Evolutionary conservation across 2,888 invertebrate genomes (phyloP).

Genomic region (Cryptophagus acutangulus): DNA sequence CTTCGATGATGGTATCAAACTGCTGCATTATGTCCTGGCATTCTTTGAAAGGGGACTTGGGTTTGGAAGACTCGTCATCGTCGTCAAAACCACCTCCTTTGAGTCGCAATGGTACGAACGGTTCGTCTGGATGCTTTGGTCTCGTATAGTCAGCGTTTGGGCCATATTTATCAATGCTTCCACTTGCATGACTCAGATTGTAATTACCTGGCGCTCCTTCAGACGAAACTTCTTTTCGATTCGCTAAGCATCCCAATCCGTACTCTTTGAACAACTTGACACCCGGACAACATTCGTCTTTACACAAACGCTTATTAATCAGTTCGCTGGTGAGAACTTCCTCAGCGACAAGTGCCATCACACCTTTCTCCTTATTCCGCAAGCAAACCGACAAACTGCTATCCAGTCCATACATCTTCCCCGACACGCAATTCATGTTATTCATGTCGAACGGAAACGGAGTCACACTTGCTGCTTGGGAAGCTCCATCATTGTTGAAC

Average conservation of each 20-base stretch:
- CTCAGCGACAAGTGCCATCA: constrained; percentile 13
- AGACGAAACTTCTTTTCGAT: constrained; percentile 38
- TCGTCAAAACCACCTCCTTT: constrained; percentile 10
- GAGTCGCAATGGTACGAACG: constrained; percentile 22
- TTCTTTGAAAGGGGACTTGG: constrained; percentile 35
- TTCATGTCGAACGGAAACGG: too few species aligned
- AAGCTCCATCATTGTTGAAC: too few species aligned
- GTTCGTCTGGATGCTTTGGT: constrained; percentile 31
- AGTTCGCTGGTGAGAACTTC: constrained; percentile 31
- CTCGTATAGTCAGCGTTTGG: constrained; percentile 34
- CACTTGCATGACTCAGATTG: constrained; percentile 41
- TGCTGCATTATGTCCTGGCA: constrained; percentile 44
- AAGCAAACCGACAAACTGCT: constrained; percentile 35
- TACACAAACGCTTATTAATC: constrained; percentile 36
- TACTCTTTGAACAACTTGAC: constrained; percentile 43
- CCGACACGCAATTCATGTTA: too few species aligned
- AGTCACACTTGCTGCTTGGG: too few species aligned
- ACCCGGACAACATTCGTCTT: constrained; percentile 42
- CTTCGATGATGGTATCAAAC: constrained; percentile 38
- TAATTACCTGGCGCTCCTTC: constrained; percentile 35
- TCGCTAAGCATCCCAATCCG: constrained; percentile 45
- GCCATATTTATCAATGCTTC: constrained; percentile 38
- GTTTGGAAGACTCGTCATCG: constrained; percentile 2
- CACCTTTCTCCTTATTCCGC: constrained; percentile 35
- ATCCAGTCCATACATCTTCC: too few species aligned